A percentile compares a stretch with the other conserved stretches of the same genome.
These are phyloP conservation scores for Tortricodes alternella DNA, from an alignment of 2,888 invertebrate genomes.

Conservation along the genomic window DNA sequence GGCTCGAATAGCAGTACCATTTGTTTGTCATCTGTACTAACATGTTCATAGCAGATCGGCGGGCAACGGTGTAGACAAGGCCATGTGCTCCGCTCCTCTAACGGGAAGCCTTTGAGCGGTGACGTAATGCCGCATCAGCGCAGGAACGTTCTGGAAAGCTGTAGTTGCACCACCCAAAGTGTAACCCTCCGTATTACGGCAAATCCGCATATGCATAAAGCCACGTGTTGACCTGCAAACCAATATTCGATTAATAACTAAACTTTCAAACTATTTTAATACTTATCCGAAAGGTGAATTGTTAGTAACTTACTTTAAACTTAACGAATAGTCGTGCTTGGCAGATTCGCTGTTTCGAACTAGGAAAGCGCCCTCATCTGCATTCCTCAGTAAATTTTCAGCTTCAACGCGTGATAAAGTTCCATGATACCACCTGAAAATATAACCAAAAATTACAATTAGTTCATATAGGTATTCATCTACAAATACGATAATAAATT, in stretches of 20 bases:
- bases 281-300: neutral
- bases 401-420: slow-evolving; percentile 95
- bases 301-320: slow-evolving; percentile 91
- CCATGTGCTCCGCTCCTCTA: slow-evolving; percentile 98
- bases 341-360: slow-evolving; percentile 97
- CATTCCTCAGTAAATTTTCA: slow-evolving; percentile 91
- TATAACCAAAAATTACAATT: neutral
- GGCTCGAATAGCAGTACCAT: slow-evolving; percentile 33
- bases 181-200: slow-evolving; percentile 90
- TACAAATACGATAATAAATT: slow-evolving; percentile 13
- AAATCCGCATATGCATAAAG: slow-evolving; percentile 98
- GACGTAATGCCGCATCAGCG: slow-evolving; percentile 95
- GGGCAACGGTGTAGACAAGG: slow-evolving; percentile 94
- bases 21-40: slow-evolving; percentile 33
- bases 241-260: slow-evolving; percentile 8
- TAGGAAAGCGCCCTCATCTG: slow-evolving; percentile 95
- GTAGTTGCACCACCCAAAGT: slow-evolving; percentile 96
- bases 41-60: slow-evolving; percentile 87
- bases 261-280: neutral
- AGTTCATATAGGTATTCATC: neutral
- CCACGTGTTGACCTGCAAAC: slow-evolving; percentile 93
- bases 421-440: slow-evolving; percentile 95
- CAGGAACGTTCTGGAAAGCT: slow-evolving; percentile 96
- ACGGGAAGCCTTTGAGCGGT: slow-evolving; percentile 96
- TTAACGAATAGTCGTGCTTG: slow-evolving; percentile 95